phyloP scores from a whole-genome alignment of 2,888 invertebrate genomes.

The Sceliomorpha sp. region DNA sequence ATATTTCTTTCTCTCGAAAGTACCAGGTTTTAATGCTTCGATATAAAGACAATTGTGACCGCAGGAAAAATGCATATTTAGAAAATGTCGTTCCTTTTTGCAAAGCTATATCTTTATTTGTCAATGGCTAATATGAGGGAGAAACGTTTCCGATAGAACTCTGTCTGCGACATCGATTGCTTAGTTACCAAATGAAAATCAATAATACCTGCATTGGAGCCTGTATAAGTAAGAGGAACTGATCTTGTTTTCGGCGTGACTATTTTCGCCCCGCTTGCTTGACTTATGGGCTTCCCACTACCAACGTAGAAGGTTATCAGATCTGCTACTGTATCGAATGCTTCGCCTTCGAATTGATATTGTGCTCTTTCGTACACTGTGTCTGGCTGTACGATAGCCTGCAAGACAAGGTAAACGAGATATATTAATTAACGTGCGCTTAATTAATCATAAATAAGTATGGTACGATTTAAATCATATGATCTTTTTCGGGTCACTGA shows the following conservation, averaged over 20 bases:
- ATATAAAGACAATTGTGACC: no score
- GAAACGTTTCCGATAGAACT: no score
- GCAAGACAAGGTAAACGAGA: slow-evolving; percentile 22
- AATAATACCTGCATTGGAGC: slow-evolving; percentile 55
- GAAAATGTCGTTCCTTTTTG: no score
- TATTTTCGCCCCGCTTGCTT: slow-evolving; percentile 93
- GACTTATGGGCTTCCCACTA: slow-evolving; percentile 93
- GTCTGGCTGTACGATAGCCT: slow-evolving; percentile 92
- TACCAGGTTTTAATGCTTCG: no score
- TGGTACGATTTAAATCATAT: no score
- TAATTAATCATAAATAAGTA: not conserved
- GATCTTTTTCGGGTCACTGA: no score
- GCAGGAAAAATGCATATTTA: no score
- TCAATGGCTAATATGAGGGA: no score
- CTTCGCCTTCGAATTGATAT: slow-evolving; percentile 96
- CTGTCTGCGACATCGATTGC: no score
- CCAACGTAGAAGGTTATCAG: slow-evolving; percentile 96
- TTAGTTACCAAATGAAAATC: no score
- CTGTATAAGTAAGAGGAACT: slow-evolving; percentile 84
- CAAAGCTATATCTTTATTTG: no score
- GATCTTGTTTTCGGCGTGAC: slow-evolving; percentile 91
- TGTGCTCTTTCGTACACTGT: slow-evolving; percentile 95
- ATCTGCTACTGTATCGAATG: slow-evolving; percentile 95
- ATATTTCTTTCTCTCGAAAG: not conserved
- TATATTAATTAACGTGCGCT: not conserved